Conservation (phyloP, 2,888 invertebrate genomes). For the Unio pictorum region DNA sequence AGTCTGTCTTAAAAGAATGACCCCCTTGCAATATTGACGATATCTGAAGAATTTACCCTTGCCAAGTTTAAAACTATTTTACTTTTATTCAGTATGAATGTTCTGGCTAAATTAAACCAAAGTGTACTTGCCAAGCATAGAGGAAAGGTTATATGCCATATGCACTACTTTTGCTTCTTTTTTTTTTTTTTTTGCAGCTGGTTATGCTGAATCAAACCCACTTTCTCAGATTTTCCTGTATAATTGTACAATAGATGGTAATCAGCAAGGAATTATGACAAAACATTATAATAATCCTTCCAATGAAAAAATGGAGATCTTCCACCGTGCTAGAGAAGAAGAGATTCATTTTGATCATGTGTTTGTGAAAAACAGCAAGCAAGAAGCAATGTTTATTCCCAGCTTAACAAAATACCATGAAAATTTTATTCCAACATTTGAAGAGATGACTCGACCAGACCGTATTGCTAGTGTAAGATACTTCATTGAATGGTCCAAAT, state of each 20-base stretch:
- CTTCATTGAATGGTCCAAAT: slow-evolving; percentile 87
- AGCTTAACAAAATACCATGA: slow-evolving; percentile 70
- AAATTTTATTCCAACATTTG: slow-evolving; percentile 66
- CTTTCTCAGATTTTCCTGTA: slow-evolving; percentile 38
- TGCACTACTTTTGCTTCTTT: neutral
- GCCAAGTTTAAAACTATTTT: too few species aligned
- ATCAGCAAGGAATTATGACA: slow-evolving; percentile 64
- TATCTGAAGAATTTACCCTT: too few species aligned
- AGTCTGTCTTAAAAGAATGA: too few species aligned
- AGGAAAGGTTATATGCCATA: neutral
- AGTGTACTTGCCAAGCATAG: too few species aligned
- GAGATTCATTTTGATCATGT: slow-evolving; percentile 56
- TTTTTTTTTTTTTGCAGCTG: slow-evolving; percentile 17
- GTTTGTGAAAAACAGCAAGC: slow-evolving; percentile 48
- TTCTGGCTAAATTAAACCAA: too few species aligned
- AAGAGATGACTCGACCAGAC: slow-evolving; percentile 76
- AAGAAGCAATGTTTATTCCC: slow-evolving; percentile 68
- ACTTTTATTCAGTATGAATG: too few species aligned
- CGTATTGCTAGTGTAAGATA: slow-evolving; percentile 82
- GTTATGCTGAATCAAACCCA: slow-evolving; percentile 12
- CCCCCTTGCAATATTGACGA: too few species aligned
- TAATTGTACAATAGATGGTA: slow-evolving; percentile 56
- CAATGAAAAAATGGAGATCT: slow-evolving; percentile 67
- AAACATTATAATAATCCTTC: slow-evolving; percentile 71
- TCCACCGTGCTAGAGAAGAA: slow-evolving; percentile 64